A percentile compares a stretch with the other conserved stretches of the same genome.
Evolutionary conservation across 1,140 invertebrate species (phyloP).

Genomic region (Micrasema longulum): DNA sequence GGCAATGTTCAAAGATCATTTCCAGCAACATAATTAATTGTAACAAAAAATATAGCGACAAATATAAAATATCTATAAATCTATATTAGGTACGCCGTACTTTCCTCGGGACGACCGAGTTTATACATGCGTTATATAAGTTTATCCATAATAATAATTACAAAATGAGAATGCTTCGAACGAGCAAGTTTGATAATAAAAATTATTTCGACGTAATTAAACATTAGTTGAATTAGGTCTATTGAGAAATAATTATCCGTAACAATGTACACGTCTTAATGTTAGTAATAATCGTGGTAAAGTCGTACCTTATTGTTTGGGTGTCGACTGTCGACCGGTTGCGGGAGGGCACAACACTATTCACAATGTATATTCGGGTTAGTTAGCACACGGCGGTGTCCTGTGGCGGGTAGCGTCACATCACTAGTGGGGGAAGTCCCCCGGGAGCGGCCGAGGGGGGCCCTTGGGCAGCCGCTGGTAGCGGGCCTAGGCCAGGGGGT

Average conservation of each 20-base stretch:
- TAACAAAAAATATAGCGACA: background rate
- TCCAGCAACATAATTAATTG: constrained; percentile 23
- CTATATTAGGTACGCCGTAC: background rate
- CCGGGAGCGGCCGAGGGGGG: constrained; percentile 2
- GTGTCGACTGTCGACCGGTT: constrained; percentile 7
- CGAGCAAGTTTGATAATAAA: constrained; percentile 28
- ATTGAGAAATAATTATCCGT: constrained; percentile 42
- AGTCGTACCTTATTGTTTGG: constrained; percentile 28
- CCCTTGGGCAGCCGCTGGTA: constrained; percentile 20
- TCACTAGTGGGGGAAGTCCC: background rate
- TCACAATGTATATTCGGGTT: constrained; percentile 21
- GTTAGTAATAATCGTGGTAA: constrained; percentile 30
- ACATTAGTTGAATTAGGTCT: constrained; percentile 35
- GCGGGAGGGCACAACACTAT: constrained; percentile 36
- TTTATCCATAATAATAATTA: constrained; percentile 38
- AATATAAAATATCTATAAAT: constrained; percentile 9
- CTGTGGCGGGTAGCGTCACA: background rate
- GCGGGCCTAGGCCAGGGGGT: constrained; percentile 75
- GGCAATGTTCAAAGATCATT: constrained; percentile 26
- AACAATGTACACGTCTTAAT: constrained; percentile 26
- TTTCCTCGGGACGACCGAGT: no score
- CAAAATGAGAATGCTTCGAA: constrained; percentile 42
- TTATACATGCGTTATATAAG: constrained; percentile 12
- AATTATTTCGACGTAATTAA: constrained; percentile 42
- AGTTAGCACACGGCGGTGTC: background rate